These are phyloP conservation scores for Limnephilus auricula DNA, from an alignment of 2,888 invertebrate genomes.

Conservation along the genomic window DNA sequence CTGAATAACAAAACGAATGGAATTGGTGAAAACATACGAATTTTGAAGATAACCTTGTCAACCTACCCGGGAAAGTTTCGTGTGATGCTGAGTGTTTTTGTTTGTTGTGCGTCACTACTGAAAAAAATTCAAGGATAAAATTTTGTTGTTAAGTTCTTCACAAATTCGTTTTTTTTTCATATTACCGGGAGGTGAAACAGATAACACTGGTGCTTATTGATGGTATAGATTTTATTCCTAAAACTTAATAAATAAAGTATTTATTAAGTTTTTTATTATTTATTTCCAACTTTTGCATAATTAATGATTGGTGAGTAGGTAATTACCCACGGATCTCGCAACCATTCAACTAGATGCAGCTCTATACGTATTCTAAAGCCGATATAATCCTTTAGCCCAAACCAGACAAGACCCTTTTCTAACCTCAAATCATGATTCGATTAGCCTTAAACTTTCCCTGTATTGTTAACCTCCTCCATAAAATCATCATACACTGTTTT, in stretches of 20 bases:
- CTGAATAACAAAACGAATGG: conserved; percentile 2
- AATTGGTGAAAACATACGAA: neutral
- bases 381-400: neutral
- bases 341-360: neutral
- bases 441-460: neutral
- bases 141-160: neutral
- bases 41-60: conserved; percentile 6
- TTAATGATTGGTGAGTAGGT: neutral
- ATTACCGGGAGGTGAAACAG: neutral
- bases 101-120: neutral
- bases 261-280: no score
- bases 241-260: no score
- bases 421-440: neutral
- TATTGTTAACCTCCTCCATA: neutral
- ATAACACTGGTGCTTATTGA: neutral
- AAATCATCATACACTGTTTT: neutral
- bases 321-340: neutral
- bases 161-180: neutral
- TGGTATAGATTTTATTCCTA: neutral
- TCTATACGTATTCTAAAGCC: neutral
- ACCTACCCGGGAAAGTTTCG: conserved; percentile 5
- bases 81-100: neutral
- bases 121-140: neutral
- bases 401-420: neutral
- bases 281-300: neutral